phyloP scores from a whole-genome alignment of 92 coral and sea anemone genomes.

The Blastomussa wellsi region DNA sequence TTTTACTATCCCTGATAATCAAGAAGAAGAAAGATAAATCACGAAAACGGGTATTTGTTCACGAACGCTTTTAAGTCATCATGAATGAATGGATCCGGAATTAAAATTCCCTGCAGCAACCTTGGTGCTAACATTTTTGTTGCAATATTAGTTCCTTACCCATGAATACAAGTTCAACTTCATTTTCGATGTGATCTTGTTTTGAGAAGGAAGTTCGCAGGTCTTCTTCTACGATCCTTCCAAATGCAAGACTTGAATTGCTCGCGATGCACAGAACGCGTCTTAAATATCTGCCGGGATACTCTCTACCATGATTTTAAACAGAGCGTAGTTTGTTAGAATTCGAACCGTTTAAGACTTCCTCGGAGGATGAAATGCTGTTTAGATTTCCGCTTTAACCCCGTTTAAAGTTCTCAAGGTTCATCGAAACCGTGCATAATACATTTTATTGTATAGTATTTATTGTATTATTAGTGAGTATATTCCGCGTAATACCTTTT shows the following conservation, averaged over 20 bases:
- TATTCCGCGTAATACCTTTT: not conserved
- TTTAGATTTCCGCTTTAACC: not conserved
- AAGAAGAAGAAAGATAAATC: too few species aligned
- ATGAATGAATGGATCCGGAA: too few species aligned
- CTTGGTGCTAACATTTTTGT: not conserved
- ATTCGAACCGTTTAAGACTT: not conserved
- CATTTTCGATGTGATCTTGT: not conserved
- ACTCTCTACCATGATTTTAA: too few species aligned
- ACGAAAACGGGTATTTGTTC: too few species aligned
- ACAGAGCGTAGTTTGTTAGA: not conserved
- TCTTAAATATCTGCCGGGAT: too few species aligned
- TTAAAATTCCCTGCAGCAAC: too few species aligned
- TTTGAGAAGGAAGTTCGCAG: too few species aligned
- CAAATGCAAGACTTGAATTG: too few species aligned
- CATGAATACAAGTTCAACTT: not conserved
- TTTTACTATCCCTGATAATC: too few species aligned
- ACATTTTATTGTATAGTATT: not conserved
- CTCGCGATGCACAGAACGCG: too few species aligned
- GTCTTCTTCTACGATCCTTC: too few species aligned
- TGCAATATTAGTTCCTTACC: not conserved
- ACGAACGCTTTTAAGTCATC: too few species aligned
- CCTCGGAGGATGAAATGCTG: not conserved
- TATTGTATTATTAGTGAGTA: not conserved
- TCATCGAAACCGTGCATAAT: not conserved
- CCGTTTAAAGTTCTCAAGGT: not conserved